Conservation (phyloP, 2,113 vertebrate genomes). For the Ailuropoda melanoleuca region DNA sequence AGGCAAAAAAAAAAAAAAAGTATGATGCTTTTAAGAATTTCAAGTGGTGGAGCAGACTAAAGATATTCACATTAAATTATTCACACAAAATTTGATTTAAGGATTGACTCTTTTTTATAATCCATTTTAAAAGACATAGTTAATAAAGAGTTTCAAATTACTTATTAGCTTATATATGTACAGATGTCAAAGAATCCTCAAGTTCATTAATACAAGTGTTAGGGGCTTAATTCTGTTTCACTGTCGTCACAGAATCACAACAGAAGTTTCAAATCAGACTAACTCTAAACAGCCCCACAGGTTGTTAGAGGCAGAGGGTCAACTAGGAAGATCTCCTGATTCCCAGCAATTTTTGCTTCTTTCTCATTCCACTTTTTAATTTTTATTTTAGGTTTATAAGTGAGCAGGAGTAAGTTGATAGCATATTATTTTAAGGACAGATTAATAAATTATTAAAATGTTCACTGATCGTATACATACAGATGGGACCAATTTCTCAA, state of each 20-base stretch:
- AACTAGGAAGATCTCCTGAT: not conserved
- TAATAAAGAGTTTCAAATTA: conserved; percentile 19
- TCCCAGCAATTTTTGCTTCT: not conserved
- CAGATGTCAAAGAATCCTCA: not conserved
- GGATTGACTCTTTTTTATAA: not conserved
- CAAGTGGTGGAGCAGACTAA: not conserved
- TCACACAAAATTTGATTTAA: not conserved
- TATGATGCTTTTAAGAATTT: not conserved
- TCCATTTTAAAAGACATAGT: not conserved
- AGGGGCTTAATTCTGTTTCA: not conserved
- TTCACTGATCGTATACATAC: not conserved
- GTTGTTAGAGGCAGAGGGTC: not conserved
- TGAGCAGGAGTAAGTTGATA: not conserved
- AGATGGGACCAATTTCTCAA: not conserved
- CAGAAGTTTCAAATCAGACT: not conserved
- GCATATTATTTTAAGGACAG: not conserved
- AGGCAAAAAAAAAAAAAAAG: not conserved
- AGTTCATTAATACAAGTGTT: not conserved
- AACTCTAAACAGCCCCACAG: not conserved
- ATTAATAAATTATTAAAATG: not conserved
- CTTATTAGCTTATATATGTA: not conserved
- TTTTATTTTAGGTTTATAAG: not conserved
- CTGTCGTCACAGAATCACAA: not conserved
- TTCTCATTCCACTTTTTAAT: not conserved
- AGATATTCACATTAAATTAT: not conserved